A percentile compares a stretch with the other conserved stretches of the same genome.
Evolutionary conservation across 2,888 invertebrate genomes (phyloP).

Genomic region (Pterobdella sp.): DNA sequence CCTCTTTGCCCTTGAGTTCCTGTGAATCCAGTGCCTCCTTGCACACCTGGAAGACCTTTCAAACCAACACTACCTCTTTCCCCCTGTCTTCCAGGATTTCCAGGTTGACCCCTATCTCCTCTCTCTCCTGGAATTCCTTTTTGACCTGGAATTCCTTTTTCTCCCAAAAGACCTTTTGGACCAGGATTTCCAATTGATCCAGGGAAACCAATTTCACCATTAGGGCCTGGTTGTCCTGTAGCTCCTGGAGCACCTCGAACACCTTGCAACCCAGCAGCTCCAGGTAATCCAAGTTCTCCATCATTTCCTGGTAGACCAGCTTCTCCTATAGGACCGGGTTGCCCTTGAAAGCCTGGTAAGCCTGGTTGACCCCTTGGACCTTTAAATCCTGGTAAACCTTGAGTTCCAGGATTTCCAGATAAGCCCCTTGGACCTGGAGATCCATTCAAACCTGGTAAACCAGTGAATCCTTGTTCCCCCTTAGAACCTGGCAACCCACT

Average conservation of each 20-base stretch:
- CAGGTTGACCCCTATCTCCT: constrained; percentile 31
- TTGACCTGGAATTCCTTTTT: constrained; percentile 27
- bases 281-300: background rate
- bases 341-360: background rate
- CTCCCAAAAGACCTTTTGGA: constrained; percentile 11
- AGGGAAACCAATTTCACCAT: background rate
- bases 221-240: background rate
- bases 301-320: constrained; percentile 2
- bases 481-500: background rate
- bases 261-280: background rate
- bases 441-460: background rate
- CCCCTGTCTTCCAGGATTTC: constrained; percentile 29
- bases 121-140: background rate
- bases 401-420: background rate
- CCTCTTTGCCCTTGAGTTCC: constrained; percentile 35
- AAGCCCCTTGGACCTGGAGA: background rate
- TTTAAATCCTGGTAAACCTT: background rate
- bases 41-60: constrained; percentile 35
- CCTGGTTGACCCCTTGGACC: background rate
- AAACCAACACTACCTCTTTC: constrained; percentile 1
- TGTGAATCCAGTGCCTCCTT: constrained; percentile 37
- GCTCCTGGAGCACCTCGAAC: background rate
- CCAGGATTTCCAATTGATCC: constrained; percentile 28
- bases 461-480: constrained; percentile 11
- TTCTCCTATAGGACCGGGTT: background rate